These are phyloP conservation scores for Dynastes hyllus DNA, from an alignment of 2,888 invertebrate genomes.

Conservation along the genomic window DNA sequence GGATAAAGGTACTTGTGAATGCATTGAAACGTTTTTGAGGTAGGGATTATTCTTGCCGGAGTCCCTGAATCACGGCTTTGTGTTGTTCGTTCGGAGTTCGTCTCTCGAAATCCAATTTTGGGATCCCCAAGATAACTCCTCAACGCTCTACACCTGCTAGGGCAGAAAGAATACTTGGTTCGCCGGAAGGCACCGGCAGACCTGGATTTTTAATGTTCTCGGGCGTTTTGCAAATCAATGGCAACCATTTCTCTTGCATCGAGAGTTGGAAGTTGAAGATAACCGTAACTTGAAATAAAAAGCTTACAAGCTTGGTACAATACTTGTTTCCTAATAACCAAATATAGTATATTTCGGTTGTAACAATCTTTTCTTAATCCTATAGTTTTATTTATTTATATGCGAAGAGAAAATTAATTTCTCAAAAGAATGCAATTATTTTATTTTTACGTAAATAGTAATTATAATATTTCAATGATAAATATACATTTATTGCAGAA, in stretches of 20 bases:
- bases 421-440: too few species aligned
- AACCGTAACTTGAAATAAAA: too few species aligned
- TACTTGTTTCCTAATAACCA: too few species aligned
- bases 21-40: conserved; percentile 59
- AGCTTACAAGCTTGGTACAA: too few species aligned
- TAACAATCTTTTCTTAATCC: too few species aligned
- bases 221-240: conserved; percentile 37
- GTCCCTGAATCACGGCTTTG: conserved; percentile 53
- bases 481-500: too few species aligned
- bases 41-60: conserved; percentile 51
- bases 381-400: too few species aligned
- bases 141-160: conserved; percentile 50
- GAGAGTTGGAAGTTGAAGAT: too few species aligned
- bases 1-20: conserved; percentile 64
- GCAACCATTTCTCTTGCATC: not conserved
- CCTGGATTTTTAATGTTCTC: conserved; percentile 45
- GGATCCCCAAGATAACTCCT: conserved; percentile 48
- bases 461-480: too few species aligned
- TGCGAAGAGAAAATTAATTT: too few species aligned
- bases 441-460: too few species aligned
- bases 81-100: conserved; percentile 49
- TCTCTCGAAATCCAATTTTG: conserved; percentile 53
- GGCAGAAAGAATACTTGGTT: conserved; percentile 42
- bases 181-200: conserved; percentile 46
- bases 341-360: too few species aligned